Percentiles rank a stretch among this genome's conserved stretches.
Conservation (phyloP, 2,797 vertebrate genomes). For the Karalla daura region DNA sequence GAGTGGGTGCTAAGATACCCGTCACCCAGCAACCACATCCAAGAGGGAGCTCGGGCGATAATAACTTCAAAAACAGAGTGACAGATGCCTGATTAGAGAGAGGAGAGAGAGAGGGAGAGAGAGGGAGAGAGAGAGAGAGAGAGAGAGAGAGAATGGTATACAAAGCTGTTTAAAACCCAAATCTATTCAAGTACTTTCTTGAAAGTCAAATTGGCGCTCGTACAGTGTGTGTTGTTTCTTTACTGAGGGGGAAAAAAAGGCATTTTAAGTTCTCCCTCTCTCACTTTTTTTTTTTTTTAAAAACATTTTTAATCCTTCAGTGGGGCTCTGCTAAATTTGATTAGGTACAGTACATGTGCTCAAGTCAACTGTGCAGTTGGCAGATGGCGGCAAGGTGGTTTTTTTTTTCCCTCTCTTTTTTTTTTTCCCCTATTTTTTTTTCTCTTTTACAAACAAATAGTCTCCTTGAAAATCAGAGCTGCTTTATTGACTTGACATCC, state of each 20-base stretch:
- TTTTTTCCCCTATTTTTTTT: constrained; percentile 49
- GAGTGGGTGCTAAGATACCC: constrained; percentile 99
- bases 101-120: constrained; percentile 75
- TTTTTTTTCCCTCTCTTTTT: constrained; percentile 43
- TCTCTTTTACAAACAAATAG: constrained; percentile 69
- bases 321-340: constrained; percentile 91
- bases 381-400: constrained; percentile 86
- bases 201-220: constrained; percentile 90
- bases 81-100: constrained; percentile 99
- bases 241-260: constrained; percentile 56
- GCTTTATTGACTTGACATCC: constrained; percentile 77
- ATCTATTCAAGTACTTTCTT: constrained; percentile 98
- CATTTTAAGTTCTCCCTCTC: not conserved
- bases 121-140: constrained; percentile 82
- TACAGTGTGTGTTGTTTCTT: constrained; percentile 65
- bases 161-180: constrained; percentile 95
- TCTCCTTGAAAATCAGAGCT: constrained; percentile 80
- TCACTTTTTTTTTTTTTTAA: constrained; percentile 53
- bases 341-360: constrained; percentile 96
- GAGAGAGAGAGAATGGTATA: constrained; percentile 85
- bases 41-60: constrained; percentile 99
- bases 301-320: constrained; percentile 89
- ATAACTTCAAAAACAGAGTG: constrained; percentile 99
- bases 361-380: constrained; percentile 88
- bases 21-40: constrained; percentile 99